These are phyloP conservation scores for Pterocles gutturalis DNA, from an alignment of 2,113 vertebrate genomes.

Conservation along the genomic window DNA sequence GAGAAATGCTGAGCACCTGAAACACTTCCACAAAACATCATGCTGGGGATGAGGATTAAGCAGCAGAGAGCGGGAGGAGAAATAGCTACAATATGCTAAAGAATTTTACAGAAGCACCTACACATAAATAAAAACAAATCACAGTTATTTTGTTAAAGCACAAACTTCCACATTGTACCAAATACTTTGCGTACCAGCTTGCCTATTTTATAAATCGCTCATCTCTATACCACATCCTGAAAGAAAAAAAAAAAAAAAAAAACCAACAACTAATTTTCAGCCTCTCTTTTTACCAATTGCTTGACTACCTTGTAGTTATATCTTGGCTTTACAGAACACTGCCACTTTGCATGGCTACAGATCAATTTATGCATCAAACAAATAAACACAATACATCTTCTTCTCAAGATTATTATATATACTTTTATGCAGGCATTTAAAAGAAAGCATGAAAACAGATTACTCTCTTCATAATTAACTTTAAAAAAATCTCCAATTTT, in stretches of 20 bases:
- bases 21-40: not conserved
- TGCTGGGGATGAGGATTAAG: not conserved
- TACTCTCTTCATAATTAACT: constrained; percentile 50
- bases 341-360: not conserved
- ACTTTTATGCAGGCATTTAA: not conserved
- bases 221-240: not conserved
- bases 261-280: not conserved
- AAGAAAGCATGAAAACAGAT: constrained; percentile 35
- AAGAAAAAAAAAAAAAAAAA: not conserved
- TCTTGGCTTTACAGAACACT: not conserved
- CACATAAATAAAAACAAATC: not conserved
- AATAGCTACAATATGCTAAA: not conserved
- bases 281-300: not conserved
- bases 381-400: not conserved
- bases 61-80: not conserved
- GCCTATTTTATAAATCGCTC: not conserved
- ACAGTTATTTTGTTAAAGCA: not conserved
- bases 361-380: not conserved
- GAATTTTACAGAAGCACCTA: not conserved
- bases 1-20: not conserved
- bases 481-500: constrained; percentile 46
- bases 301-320: not conserved
- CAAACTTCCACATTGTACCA: not conserved
- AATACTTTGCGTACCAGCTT: not conserved
- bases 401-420: not conserved